These are phyloP conservation scores for Neogobius melanostomus DNA, from an alignment of 2,113 vertebrate genomes.

Conservation along the genomic window DNA sequence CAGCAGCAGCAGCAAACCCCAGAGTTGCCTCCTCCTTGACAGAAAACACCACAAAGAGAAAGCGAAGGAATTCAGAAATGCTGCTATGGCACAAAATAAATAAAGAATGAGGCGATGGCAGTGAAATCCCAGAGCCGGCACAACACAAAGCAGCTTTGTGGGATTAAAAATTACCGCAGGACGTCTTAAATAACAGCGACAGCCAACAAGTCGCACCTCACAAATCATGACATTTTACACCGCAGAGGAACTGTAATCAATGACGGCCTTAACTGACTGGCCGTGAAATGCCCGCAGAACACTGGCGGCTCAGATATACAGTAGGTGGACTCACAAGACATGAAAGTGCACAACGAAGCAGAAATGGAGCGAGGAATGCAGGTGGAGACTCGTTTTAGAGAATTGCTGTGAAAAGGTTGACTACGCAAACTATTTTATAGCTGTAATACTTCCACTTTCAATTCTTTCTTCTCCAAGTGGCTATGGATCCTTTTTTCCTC, in stretches of 20 bases:
- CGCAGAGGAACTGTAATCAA: constrained; percentile 33
- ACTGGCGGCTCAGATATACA: neutral
- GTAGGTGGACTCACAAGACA: neutral
- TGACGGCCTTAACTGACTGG: constrained; percentile 32
- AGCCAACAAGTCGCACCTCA: constrained; percentile 31
- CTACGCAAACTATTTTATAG: no score
- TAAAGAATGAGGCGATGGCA: constrained; percentile 10
- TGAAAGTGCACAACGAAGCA: neutral
- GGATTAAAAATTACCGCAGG: constrained; percentile 50
- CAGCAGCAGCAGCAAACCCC: constrained; percentile 40
- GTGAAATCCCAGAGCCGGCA: constrained; percentile 32
- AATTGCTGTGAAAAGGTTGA: no score
- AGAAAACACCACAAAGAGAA: constrained; percentile 26
- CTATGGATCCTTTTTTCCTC: no score
- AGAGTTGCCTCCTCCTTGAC: constrained; percentile 34
- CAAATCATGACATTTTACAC: constrained; percentile 25
- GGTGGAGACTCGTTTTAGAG: no score
- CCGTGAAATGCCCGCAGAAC: constrained; percentile 22
- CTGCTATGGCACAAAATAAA: constrained; percentile 21
- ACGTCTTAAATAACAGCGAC: constrained; percentile 44
- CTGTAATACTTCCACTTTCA: no score
- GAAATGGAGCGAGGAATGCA: neutral
- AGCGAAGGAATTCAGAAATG: constrained; percentile 34
- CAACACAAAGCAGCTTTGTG: constrained; percentile 48
- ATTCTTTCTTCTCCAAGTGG: no score